Evolutionary conservation across 2,888 invertebrate genomes (phyloP), one percentile per base, ranked within the genome.

Genomic region (Ecdyonurus torrentis): DNA sequence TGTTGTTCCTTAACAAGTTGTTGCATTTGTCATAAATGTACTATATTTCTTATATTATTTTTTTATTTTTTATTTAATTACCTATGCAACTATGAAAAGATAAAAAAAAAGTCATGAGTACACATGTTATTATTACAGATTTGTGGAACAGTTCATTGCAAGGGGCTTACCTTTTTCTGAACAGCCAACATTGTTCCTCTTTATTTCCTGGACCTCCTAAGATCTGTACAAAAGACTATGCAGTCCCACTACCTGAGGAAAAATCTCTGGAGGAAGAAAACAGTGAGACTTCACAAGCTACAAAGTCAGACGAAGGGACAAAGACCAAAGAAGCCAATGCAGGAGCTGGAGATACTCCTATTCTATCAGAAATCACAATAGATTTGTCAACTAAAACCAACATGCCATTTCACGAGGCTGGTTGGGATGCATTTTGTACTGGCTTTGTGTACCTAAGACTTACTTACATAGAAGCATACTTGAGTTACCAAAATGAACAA

Each of bases 341-440:
- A n/a, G n/a, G n/a, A n/a, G n/a, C n/a, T n/a, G n/a, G n/a, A n/a
- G n/a, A n/a, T n/a, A n/a, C n/a, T n/a, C n/a, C n/a, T n/a, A n/a
- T n/a, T n/a, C n/a, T n/a, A n/a, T n/a, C n/a, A n/a, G n/a, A n/a
- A n/a, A n/a, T n/a, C n/a, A n/a, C n/a, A n/a, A n/a, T n/a, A n/a
- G n/a, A n/a, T n/a, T n/a, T n/a, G n/a, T n/a, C n/a, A n/a, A n/a
- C n/a, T n/a, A n/a, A n/a, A n/a, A n/a, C n/a, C n/a, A n/a, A n/a
- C n/a, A n/a, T n/a, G n/a, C n/a, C n/a, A n/a, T 77, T 74, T 69
- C 91, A 91, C 69, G 84, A 89, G 70, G 91, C 91, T n/a, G 90
- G 88, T 1, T 91, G 86, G 83, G 91, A 91, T 74, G 85, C 91
- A 0, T 89, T 80, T 72, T 83, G 85, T 68, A 81, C 89, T 63